Base-by-base conservation (phyloP, 2,797 vertebrate genomes). In the Lophotriccus pileatus region DNA sequence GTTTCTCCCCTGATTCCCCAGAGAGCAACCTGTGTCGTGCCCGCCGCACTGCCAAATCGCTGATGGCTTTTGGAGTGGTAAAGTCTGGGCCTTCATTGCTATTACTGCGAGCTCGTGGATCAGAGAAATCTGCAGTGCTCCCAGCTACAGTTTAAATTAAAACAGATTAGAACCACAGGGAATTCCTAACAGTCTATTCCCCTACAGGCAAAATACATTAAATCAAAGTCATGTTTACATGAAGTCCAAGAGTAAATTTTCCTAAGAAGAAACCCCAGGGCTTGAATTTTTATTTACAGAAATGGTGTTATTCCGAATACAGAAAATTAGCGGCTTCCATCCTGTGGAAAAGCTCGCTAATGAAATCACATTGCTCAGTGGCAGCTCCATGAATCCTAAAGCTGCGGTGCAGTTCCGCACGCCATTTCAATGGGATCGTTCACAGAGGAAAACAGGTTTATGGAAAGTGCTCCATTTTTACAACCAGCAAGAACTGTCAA, bases 11-110 rank as follows among this genome's bases (percentile, higher is more conserved):
- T 10, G 98, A 98, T 91, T 99, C 99, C 59, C 99, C 99, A 6
- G 99, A 99, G 67, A 99, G 98, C 87, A 99, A 98, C 76, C 99
- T 98, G 87, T 99, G 99, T n/a, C 99, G 99, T 84, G 99, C 99
- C 55, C 99, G 97, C 79, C 99, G 98, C 34, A 98, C 99, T 12
- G 99, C 99, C 96, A 99, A 98, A 97, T 99, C 99, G 68, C 99
- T 99, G 97, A 98, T 99, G 96, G 99, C 99, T 95, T 98, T 99
- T 30, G 99, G 98, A 69, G 98, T 98, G 79, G 98, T 97, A 96
- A 97, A 97, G 90, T 98, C 98, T 41, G 97, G 73, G 53, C 96
- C 96, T 83, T 98, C 97, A n/a, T 91, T 94, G 95, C 97, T 97
- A 87, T 97, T 97, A 63, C 93, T 96, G 83, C 97, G 98, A 84